Percentiles rank a stretch among this genome's conserved stretches.
phyloP scores from a whole-genome alignment of 2,113 vertebrate species.

The Colinus virginianus region DNA sequence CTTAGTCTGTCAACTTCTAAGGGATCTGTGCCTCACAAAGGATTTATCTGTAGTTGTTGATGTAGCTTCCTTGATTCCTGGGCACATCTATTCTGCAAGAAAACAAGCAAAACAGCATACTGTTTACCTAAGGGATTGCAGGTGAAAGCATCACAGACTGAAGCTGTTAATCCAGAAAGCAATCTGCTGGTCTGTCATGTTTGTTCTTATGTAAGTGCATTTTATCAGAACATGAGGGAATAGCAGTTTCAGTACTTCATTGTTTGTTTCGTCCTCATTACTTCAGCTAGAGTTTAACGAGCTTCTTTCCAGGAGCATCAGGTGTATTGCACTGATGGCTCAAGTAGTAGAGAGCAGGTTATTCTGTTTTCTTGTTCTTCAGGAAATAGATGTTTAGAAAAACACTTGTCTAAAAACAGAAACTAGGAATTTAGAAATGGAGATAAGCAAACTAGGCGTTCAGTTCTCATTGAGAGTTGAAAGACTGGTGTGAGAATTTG shows the following conservation, averaged over 20 bases:
- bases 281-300: not conserved
- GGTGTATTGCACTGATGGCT: not conserved
- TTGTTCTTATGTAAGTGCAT: not conserved
- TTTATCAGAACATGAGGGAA: not conserved
- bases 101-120: not conserved
- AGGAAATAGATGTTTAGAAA: not conserved
- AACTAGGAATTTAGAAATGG: not conserved
- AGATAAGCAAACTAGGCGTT: not conserved
- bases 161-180: not conserved
- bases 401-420: not conserved
- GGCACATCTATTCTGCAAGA: not conserved
- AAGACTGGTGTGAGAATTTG: not conserved
- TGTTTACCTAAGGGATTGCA: not conserved
- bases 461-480: not conserved
- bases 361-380: not conserved
- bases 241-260: not conserved
- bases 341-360: not conserved
- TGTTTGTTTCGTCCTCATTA: not conserved
- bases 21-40: not conserved
- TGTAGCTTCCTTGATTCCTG: not conserved
- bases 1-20: not conserved
- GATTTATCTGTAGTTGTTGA: not conserved
- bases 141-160: not conserved
- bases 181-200: not conserved
- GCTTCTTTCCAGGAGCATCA: not conserved